Conservation (phyloP, 2,113 vertebrate species). For the Sminthopsis crassicaudata region DNA sequence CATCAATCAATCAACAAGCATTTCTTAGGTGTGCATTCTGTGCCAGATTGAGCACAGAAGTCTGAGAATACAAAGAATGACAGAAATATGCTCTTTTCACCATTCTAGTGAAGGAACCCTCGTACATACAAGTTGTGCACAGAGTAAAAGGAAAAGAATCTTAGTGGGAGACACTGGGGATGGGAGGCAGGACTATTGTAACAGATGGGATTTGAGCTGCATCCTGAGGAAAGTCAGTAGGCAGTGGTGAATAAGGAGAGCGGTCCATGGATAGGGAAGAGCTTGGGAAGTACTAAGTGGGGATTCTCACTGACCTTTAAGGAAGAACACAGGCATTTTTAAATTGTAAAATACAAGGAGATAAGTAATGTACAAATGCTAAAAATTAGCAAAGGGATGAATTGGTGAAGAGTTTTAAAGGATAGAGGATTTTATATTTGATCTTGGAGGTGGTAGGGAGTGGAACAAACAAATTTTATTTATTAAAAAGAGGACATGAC, state of each 20-base stretch:
- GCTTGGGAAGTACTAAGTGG: background rate
- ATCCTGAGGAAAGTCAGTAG: background rate
- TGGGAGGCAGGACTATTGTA: background rate
- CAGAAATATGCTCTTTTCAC: background rate
- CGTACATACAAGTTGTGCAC: background rate
- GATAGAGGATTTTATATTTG: background rate
- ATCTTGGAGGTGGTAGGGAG: background rate
- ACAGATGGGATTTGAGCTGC: background rate
- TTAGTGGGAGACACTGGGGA: background rate
- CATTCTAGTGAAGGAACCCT: background rate
- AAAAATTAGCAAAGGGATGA: background rate
- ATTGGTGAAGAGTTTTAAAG: background rate
- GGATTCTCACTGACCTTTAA: background rate
- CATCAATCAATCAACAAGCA: background rate
- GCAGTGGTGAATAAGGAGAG: background rate
- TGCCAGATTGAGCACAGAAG: constrained; percentile 10
- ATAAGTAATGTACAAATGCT: background rate
- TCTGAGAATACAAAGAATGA: background rate
- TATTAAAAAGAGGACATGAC: background rate
- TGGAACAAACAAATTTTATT: background rate
- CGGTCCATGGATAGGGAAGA: background rate
- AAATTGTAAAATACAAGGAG: background rate
- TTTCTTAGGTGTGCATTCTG: background rate
- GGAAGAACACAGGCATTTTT: background rate
- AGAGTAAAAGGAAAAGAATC: background rate